phyloP scores from a whole-genome alignment of 2,797 vertebrate species.

The Hemibagrus guttatus region DNA sequence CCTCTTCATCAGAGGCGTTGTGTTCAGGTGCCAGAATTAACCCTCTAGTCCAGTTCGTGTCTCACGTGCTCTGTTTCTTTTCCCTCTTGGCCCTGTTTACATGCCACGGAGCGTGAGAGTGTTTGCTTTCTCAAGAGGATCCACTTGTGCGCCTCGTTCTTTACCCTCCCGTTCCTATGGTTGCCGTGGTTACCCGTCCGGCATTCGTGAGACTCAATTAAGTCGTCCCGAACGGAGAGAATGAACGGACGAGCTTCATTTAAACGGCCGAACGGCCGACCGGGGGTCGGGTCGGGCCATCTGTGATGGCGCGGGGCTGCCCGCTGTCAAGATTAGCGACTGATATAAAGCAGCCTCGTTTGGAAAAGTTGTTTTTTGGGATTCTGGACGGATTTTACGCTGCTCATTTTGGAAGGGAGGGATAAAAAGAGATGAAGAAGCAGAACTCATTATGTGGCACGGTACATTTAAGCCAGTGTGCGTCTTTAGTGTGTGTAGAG shows the following conservation, averaged over 20 bases:
- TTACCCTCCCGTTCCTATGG: slow-evolving; percentile 8
- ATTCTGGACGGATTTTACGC: background rate
- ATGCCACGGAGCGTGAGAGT: slow-evolving; percentile 46
- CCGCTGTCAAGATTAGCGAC: slow-evolving; percentile 25
- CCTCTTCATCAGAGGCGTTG: slow-evolving; percentile 35
- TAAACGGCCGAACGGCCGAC: background rate
- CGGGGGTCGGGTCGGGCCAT: slow-evolving; percentile 2
- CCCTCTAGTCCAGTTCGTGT: slow-evolving; percentile 2
- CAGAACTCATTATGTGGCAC: slow-evolving; percentile 43
- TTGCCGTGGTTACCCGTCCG: slow-evolving; percentile 57
- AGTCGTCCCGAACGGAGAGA: slow-evolving; percentile 44
- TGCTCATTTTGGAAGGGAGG: slow-evolving; percentile 13
- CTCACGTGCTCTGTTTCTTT: background rate
- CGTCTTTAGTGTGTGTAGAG: slow-evolving; percentile 53
- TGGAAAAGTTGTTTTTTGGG: slow-evolving; percentile 1
- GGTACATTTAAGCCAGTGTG: slow-evolving; percentile 51
- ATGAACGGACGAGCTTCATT: slow-evolving; percentile 32
- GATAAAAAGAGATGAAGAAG: background rate
- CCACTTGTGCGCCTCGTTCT: slow-evolving; percentile 19
- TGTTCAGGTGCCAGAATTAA: slow-evolving; percentile 46
- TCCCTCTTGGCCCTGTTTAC: slow-evolving; percentile 5
- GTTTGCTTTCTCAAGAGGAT: slow-evolving; percentile 50
- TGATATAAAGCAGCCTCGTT: slow-evolving; percentile 28
- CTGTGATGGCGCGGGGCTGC: background rate
- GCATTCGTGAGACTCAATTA: slow-evolving; percentile 38